Conservation (phyloP, 2,888 invertebrate species). For the Congeria kusceri region DNA sequence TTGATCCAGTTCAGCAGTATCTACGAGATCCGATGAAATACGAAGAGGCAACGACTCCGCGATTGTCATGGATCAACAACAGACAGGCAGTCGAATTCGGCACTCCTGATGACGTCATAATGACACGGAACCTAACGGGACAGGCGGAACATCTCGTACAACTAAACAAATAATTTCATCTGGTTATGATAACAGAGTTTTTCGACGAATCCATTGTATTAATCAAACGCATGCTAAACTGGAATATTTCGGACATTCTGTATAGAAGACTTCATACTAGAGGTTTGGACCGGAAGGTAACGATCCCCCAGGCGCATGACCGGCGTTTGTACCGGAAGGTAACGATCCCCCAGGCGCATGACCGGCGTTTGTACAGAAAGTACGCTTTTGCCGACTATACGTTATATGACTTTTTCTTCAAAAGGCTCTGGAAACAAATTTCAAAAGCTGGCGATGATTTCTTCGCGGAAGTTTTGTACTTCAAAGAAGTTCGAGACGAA, state of each 20-base stretch:
- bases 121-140: slow-evolving; percentile 33
- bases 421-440: slow-evolving; percentile 60
- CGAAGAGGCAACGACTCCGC: slow-evolving; percentile 35
- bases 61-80: slow-evolving; percentile 41
- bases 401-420: slow-evolving; percentile 64
- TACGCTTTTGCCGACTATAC: slow-evolving; percentile 63
- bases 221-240: slow-evolving; percentile 67
- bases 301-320: slow-evolving; percentile 54
- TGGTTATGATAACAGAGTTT: slow-evolving; percentile 74
- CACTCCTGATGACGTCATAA: slow-evolving; percentile 59
- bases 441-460: slow-evolving; percentile 55
- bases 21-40: slow-evolving; percentile 59
- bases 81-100: slow-evolving; percentile 66
- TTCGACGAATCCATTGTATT: slow-evolving; percentile 75
- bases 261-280: slow-evolving; percentile 62
- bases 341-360: slow-evolving; percentile 50
- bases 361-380: too few species aligned
- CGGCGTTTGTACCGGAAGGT: slow-evolving; percentile 44
- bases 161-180: slow-evolving; percentile 68
- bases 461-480: slow-evolving; percentile 61
- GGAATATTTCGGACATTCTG: slow-evolving; percentile 69
- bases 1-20: slow-evolving; percentile 57
- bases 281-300: slow-evolving; percentile 60
- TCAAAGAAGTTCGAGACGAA: slow-evolving; percentile 59
- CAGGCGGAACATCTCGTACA: slow-evolving; percentile 62